Evolutionary conservation across 2,888 invertebrate genomes (phyloP), one percentile per base, ranked within the genome.

Genomic region (Andrena bucephala): DNA sequence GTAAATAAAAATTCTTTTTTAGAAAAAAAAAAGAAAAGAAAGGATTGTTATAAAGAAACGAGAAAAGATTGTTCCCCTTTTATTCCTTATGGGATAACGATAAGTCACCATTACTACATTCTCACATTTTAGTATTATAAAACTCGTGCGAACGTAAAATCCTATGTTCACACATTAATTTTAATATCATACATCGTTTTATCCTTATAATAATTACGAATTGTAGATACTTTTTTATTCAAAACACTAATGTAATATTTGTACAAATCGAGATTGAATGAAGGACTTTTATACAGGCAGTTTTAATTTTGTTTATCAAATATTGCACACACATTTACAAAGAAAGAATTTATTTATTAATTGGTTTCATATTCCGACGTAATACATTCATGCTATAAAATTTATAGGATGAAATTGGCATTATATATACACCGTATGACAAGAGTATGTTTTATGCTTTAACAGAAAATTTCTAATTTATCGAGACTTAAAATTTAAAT

Each of bases 1-100:
- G 85, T 85, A 86, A 86, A 86, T 86, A 86, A 86, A 86, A 77
- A 74, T 77, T 85, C 79, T 82, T 85, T 85, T 85, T 83, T 83
- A 85, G 72, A 79, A 82, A 80, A 84, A 65, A 73, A 60, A 70
- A 20, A 20, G n/a, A 20, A 27, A 2, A 69, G 73, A 77, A 48
- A 71, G 57, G 31, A 52, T 73, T 66, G 70, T 79, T 79, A 42
- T 65, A 31, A 24, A 74, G 31, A 62, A 81, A 69, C 52, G 74
- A 65, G 66, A 66, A 10, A 66, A 62, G 59, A 52, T 48, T 16
- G 31, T 52, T 67, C 48, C 42, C 57, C 36, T 13, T 81, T 81
- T 42, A 68, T 77, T 77, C 80, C 72, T 77, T 66, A 31, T 74
- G 27, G 59, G 6, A 24, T 33, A 69, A 69, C 66, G 20, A 78